phyloP scores from a whole-genome alignment of 2,888 invertebrate species.

The Papilio protenor region DNA sequence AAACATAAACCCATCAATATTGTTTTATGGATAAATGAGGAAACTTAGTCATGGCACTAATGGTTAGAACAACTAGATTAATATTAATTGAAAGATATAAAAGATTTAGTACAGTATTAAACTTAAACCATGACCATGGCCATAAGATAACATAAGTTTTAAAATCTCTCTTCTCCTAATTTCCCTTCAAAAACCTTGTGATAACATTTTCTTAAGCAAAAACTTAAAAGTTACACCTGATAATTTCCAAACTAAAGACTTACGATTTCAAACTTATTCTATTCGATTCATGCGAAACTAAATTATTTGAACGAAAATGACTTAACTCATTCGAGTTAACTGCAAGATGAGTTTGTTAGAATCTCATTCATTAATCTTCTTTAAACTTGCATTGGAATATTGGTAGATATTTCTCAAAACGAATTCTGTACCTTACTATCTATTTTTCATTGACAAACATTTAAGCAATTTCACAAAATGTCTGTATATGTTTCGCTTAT shows the following conservation, averaged over 20 bases:
- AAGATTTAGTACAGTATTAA: too few species aligned
- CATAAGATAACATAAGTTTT: too few species aligned
- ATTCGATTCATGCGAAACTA: neutral
- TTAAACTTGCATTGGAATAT: conserved; percentile 2
- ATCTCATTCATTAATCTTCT: conserved; percentile 6
- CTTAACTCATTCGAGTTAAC: conserved; percentile 3
- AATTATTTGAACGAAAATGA: conserved; percentile 4
- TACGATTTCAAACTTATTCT: neutral
- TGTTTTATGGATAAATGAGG: neutral
- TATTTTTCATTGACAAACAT: neutral
- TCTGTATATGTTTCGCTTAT: neutral
- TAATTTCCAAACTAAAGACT: neutral
- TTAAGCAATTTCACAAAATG: neutral
- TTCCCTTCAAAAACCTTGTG: neutral
- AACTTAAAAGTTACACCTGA: neutral
- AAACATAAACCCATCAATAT: neutral
- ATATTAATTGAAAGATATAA: too few species aligned
- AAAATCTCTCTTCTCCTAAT: neutral
- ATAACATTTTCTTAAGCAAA: too few species aligned
- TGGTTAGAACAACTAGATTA: too few species aligned
- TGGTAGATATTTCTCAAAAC: neutral
- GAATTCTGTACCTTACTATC: neutral
- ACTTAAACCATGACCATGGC: too few species aligned
- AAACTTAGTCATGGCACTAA: neutral
- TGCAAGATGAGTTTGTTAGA: conserved; percentile 2